Conservation (phyloP, 30 jellyfish, hydroid and myxozoan genomes). For the Rhopilema esculentum region DNA sequence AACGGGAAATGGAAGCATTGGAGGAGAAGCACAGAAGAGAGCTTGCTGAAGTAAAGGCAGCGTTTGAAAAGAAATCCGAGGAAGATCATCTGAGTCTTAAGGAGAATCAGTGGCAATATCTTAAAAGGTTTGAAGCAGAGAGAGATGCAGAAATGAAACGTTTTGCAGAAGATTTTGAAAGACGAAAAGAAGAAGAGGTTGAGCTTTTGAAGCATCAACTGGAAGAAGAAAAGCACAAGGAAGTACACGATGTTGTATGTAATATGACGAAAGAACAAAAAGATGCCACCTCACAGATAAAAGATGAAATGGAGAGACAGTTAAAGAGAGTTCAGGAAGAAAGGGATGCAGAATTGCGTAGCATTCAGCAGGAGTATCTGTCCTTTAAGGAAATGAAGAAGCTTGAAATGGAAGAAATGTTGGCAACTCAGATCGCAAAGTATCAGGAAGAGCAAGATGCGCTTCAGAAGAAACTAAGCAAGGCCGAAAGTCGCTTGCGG, state of each 20-base stretch:
- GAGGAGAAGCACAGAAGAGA: slow-evolving; percentile 45
- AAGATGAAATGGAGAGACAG: slow-evolving; percentile 60
- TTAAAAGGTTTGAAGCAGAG: slow-evolving; percentile 45
- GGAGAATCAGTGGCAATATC: slow-evolving; percentile 56
- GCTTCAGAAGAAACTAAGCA: slow-evolving; percentile 50
- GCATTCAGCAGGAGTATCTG: slow-evolving; percentile 54
- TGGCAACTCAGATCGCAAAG: slow-evolving; percentile 56
- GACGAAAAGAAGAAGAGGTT: slow-evolving; percentile 29
- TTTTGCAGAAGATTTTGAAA: slow-evolving; percentile 42
- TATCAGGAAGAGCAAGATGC: slow-evolving; percentile 65
- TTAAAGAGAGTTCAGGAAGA: slow-evolving; percentile 57
- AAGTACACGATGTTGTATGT: slow-evolving; percentile 64
- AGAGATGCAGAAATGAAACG: slow-evolving; percentile 50
- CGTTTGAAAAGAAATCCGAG: slow-evolving; percentile 6
- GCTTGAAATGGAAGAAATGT: slow-evolving; percentile 58
- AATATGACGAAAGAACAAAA: slow-evolving; percentile 67
- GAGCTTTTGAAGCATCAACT: slow-evolving; percentile 41
- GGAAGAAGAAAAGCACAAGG: slow-evolving; percentile 74
- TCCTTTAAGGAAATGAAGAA: slow-evolving; percentile 23
- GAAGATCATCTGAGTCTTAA: slow-evolving; percentile 50
- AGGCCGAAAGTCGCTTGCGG: slow-evolving; percentile 61
- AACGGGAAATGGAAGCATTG: slow-evolving; percentile 41
- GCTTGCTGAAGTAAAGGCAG: slow-evolving; percentile 24
- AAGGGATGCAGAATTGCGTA: slow-evolving; percentile 61
- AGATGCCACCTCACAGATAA: slow-evolving; percentile 41